Percentiles rank a stretch among this genome's conserved stretches.
Evolutionary conservation across 2,113 vertebrate genomes (phyloP).

Genomic region (Pongo abelii): DNA sequence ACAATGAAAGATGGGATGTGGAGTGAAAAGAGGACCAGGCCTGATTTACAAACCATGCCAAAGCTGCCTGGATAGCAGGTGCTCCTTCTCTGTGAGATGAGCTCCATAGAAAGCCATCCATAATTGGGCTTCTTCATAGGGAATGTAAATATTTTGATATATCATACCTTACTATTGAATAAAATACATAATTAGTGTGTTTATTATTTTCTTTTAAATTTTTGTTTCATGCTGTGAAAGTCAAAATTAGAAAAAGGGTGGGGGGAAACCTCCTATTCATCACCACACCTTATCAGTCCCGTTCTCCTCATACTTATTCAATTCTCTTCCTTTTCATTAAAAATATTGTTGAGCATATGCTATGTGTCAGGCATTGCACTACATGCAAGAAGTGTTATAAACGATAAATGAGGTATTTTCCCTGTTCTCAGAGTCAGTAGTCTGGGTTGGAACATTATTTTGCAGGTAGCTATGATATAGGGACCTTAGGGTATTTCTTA

Average conservation of each 20-base stretch:
- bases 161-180: not conserved
- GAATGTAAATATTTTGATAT: not conserved
- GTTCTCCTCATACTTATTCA: not conserved
- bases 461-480: not conserved
- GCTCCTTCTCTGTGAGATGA: not conserved
- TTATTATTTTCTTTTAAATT: not conserved
- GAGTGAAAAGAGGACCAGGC: not conserved
- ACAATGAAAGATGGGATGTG: not conserved
- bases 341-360: not conserved
- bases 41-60: not conserved
- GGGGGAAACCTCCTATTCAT: not conserved
- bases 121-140: not conserved
- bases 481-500: no score
- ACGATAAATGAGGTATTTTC: not conserved
- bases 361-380: not conserved
- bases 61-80: not conserved
- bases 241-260: not conserved
- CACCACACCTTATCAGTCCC: not conserved
- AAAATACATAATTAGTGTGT: not conserved
- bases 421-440: not conserved
- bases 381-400: not conserved
- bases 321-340: not conserved
- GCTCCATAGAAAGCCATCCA: not conserved
- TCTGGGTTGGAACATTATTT: not conserved
- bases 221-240: not conserved